phyloP scores from a whole-genome alignment of 2,113 vertebrate species.

The Myiozetetes cayanensis region DNA sequence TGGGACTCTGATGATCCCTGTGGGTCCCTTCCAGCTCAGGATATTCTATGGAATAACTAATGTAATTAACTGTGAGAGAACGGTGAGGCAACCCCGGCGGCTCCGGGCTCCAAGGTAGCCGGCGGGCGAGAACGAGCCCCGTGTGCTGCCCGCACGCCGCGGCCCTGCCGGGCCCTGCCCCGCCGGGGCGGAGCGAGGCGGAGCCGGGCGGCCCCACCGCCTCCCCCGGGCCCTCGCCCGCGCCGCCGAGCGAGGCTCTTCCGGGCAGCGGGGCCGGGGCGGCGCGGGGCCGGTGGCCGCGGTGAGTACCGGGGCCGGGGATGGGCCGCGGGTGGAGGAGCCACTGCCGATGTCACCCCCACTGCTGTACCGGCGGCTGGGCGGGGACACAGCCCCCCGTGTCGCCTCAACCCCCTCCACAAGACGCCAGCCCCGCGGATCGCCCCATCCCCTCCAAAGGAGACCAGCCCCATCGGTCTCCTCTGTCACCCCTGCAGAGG shows the following conservation, averaged over 20 bases:
- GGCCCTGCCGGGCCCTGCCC: not conserved
- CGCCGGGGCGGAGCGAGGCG: not conserved
- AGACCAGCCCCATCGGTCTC: not conserved
- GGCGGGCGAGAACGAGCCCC: too few relatives aligned
- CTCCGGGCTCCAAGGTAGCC: rapidly evolving
- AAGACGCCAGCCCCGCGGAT: not conserved
- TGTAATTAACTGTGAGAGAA: not conserved
- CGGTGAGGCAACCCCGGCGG: rapidly evolving
- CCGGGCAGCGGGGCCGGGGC: not conserved
- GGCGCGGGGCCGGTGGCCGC: not conserved
- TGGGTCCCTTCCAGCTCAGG: not conserved
- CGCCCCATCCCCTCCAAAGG: not conserved
- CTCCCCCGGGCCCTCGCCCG: not conserved
- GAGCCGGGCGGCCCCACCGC: not conserved
- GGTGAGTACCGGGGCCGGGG: not conserved
- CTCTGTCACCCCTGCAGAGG: not conserved
- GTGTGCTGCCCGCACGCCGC: not conserved
- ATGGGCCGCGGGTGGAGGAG: not conserved
- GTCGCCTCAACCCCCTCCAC: not conserved
- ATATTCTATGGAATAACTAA: not conserved
- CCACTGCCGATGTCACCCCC: not conserved
- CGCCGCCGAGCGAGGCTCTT: not conserved
- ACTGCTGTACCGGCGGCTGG: not conserved
- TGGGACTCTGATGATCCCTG: not conserved
- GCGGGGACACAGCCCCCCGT: not conserved